Conservation (phyloP, 2,797 vertebrate genomes). For the Cercopithecus mitis region DNA sequence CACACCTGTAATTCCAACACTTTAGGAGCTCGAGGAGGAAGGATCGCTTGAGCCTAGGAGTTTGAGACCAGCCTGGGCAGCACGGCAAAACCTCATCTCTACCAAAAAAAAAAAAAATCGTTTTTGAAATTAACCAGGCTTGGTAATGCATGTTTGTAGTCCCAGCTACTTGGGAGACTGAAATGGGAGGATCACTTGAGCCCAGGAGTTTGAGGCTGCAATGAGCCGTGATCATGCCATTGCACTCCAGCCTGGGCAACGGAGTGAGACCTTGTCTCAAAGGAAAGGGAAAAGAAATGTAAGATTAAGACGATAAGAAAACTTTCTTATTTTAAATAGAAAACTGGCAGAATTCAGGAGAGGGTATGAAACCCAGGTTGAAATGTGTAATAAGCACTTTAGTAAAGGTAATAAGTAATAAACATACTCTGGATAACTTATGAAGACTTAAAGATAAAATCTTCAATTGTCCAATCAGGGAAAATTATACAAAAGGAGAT, state of each 20-base stretch:
- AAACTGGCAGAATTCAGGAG: neutral
- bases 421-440: neutral
- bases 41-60: neutral
- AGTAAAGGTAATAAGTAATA: neutral
- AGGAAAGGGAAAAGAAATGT: neutral
- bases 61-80: neutral
- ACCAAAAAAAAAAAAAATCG: neutral
- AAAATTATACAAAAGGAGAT: neutral
- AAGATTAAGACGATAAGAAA: neutral
- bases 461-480: neutral
- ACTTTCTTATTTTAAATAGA: neutral
- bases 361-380: neutral
- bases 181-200: neutral
- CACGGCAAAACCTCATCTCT: neutral
- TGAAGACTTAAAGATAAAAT: neutral
- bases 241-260: neutral
- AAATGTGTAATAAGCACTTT: neutral
- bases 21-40: neutral
- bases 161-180: neutral
- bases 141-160: neutral
- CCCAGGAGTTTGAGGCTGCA: neutral
- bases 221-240: neutral
- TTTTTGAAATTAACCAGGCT: neutral
- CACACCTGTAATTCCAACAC: neutral
- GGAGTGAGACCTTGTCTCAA: neutral